Base-by-base conservation (phyloP, 2,797 vertebrate species). In the Mionectes olivaceus region DNA sequence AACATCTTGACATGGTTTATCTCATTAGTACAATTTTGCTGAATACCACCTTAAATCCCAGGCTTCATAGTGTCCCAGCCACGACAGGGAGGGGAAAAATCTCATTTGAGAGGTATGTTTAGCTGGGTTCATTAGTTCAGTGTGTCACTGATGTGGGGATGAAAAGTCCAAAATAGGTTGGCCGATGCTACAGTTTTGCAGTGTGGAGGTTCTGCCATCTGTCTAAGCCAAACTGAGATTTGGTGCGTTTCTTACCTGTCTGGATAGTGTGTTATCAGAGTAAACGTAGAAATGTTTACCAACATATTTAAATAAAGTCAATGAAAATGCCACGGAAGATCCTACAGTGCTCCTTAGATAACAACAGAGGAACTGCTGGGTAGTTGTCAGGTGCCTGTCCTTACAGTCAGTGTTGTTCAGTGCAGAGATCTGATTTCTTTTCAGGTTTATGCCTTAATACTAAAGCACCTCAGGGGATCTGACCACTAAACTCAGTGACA, bases 11-110 rank as follows among this genome's bases (percentile, higher is more conserved):
- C 24, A 7, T 30, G 24, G 21, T 86, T 70, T 32, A 11, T 24
- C 32, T 60, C 50, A 55, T 13, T 81, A 82, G 37, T 61, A 49
- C 25, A 9, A 23, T 77, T 78, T 65, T 11, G 46, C 39, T 21
- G 49, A 82, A 56, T 52, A 37, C 30, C 19, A 10, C 71, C 52
- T 83, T 89, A 78, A 60, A 67, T 81, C n/a, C 14, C 9, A 67
- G 25, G 52, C 27, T 67, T 71, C 8, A 23, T 27, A 75, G 18
- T 19, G 63, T 60, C 32, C 9, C 18, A 84, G 1, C n/a, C 37
- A 24, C 77, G 61, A 24, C 13, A 9, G 8, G 56, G 22, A 19
- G 3, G 32, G 6, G 2, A 0, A 3, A 7, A 11, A 33, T 28
- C 24, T 73, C 11, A 12, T 84, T 78, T 39, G 28, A 23, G n/a